Conservation (phyloP, 2,888 invertebrate genomes). For the Ischnura elegans region DNA sequence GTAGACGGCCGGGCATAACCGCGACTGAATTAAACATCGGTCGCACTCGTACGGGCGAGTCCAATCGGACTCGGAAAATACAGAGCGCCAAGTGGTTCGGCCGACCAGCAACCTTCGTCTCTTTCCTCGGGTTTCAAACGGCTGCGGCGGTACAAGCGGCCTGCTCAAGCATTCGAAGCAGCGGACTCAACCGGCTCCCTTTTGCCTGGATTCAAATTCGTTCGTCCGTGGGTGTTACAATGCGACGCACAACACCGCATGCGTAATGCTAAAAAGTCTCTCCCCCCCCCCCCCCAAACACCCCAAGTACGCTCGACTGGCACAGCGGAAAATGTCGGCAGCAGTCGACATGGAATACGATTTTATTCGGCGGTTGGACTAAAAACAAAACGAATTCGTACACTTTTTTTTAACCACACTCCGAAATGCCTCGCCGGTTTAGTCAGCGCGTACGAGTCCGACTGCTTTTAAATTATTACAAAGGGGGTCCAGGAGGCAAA, state of each 20-base stretch:
- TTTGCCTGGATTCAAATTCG: background rate
- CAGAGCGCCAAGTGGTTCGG: background rate
- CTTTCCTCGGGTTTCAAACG: background rate
- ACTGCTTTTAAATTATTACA: background rate
- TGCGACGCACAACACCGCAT: background rate
- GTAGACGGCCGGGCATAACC: background rate
- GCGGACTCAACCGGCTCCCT: background rate
- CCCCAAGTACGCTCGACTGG: background rate
- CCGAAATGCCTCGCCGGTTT: background rate
- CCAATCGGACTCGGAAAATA: constrained; percentile 35
- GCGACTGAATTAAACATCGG: constrained; percentile 4
- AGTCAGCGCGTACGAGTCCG: background rate
- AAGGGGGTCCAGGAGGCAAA: background rate
- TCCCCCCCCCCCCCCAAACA: background rate
- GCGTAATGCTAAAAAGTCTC: background rate
- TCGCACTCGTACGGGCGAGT: background rate
- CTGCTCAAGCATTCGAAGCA: background rate
- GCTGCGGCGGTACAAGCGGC: no score
- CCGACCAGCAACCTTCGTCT: background rate
- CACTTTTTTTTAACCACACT: background rate
- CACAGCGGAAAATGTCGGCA: background rate
- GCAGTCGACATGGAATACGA: background rate
- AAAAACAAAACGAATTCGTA: background rate
- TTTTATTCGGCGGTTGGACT: background rate
- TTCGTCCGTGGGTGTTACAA: background rate